Percentiles rank a stretch among this genome's conserved stretches.
phyloP scores from a whole-genome alignment of 1,140 invertebrate genomes.

The Zaprionus davidi region DNA sequence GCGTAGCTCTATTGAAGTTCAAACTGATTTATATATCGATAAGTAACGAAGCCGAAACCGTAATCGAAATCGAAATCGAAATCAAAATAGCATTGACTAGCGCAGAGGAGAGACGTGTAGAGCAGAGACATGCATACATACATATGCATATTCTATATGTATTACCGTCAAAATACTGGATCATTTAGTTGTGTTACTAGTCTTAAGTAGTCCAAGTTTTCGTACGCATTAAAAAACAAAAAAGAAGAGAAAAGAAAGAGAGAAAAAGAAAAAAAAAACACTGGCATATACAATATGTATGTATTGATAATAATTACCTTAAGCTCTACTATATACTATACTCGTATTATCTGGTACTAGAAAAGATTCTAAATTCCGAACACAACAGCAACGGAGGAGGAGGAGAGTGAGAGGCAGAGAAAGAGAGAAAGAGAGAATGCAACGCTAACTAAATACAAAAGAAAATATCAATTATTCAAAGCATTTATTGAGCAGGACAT shows the following conservation, averaged over 20 bases:
- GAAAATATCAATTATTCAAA: slow-evolving; percentile 76
- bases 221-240: slow-evolving; percentile 48
- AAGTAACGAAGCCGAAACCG: slow-evolving; percentile 4
- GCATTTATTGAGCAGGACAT: slow-evolving; percentile 74
- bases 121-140: slow-evolving; percentile 21
- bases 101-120: neutral
- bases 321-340: slow-evolving; percentile 57
- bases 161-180: slow-evolving; percentile 54
- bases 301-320: slow-evolving; percentile 78
- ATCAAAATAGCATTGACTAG: neutral
- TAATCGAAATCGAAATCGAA: slow-evolving; percentile 13
- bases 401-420: neutral
- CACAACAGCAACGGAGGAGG: neutral
- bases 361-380: slow-evolving; percentile 36
- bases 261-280: neutral
- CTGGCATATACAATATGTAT: slow-evolving; percentile 77
- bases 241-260: no score
- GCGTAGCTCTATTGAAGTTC: slow-evolving; percentile 15
- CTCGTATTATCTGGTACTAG: slow-evolving; percentile 40
- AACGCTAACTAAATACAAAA: slow-evolving; percentile 55
- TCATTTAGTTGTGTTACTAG: slow-evolving; percentile 82
- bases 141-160: slow-evolving; percentile 12
- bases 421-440: slow-evolving; percentile 17
- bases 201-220: slow-evolving; percentile 78
- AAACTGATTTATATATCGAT: slow-evolving; percentile 6